These are phyloP conservation scores for Oryzias woworae DNA, from an alignment of 2,113 vertebrate species.

Conservation along the genomic window DNA sequence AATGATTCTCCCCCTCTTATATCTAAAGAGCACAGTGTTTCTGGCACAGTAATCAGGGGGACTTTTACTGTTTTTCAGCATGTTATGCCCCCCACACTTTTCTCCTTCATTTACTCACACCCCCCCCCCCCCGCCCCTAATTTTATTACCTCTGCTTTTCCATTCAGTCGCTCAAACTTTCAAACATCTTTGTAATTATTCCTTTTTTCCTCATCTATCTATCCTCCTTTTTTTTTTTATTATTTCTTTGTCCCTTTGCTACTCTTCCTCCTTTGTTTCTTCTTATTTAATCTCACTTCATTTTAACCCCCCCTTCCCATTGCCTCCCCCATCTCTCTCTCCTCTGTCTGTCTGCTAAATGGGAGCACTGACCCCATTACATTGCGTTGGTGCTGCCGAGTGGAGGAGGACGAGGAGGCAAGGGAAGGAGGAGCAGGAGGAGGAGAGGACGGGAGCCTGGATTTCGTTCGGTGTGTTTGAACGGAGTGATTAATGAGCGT, in stretches of 20 bases:
- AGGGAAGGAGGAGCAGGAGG: constrained; percentile 59
- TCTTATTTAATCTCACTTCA: constrained; percentile 69
- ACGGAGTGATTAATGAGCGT: constrained; percentile 76
- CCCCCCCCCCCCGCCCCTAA: constrained; percentile 14
- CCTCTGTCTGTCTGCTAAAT: constrained; percentile 69
- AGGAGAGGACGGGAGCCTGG: constrained; percentile 67
- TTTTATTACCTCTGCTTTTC: constrained; percentile 49
- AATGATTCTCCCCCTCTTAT: constrained; percentile 42
- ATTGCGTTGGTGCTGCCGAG: constrained; percentile 43
- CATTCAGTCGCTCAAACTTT: constrained; percentile 56
- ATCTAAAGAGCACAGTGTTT: constrained; percentile 57
- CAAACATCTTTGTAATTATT: constrained; percentile 67
- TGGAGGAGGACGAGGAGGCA: constrained; percentile 47
- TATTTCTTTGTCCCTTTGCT: constrained; percentile 43
- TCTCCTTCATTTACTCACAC: constrained; percentile 18
- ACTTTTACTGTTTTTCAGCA: constrained; percentile 47
- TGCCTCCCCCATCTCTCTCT: constrained; percentile 25
- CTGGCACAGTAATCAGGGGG: constrained; percentile 49
- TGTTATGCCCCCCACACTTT: constrained; percentile 15
- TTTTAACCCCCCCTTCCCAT: constrained; percentile 32
- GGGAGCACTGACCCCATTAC: constrained; percentile 79
- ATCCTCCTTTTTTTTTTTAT: constrained; percentile 34
- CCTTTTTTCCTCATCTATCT: constrained; percentile 28
- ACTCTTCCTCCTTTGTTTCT: constrained; percentile 56
- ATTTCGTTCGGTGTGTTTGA: constrained; percentile 61